A percentile compares a stretch with the other conserved stretches of the same genome.
Conservation (phyloP, 1,140 invertebrate species). For the Physella acuta region DNA sequence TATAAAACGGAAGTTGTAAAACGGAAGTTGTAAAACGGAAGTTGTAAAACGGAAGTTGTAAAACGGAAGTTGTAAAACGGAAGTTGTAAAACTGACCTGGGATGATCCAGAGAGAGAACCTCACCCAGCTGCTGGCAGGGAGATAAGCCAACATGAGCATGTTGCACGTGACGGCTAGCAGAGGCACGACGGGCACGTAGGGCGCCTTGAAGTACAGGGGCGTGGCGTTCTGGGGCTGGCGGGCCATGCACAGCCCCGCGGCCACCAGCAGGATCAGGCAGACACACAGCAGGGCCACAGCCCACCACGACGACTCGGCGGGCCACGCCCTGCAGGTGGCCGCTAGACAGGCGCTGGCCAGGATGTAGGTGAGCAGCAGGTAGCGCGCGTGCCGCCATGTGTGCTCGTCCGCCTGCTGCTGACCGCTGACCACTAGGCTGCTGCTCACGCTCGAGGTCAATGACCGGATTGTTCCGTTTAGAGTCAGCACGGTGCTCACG, state of each 20-base stretch:
- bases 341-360: constrained; percentile 31
- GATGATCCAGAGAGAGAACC: constrained; percentile 53
- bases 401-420: constrained; percentile 33
- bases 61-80: no score
- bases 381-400: constrained; percentile 39
- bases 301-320: constrained; percentile 53
- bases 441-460: constrained; percentile 29
- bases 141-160: constrained; percentile 51
- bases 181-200: constrained; percentile 53
- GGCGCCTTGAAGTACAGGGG: constrained; percentile 51
- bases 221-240: constrained; percentile 51
- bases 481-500: neutral
- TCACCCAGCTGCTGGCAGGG: constrained; percentile 50
- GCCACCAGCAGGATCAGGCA: constrained; percentile 39
- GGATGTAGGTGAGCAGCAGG: constrained; percentile 42
- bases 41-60: no score
- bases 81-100: constrained; percentile 52
- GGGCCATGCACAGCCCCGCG: constrained; percentile 39
- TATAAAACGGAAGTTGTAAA: no score
- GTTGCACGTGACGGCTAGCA: constrained; percentile 48
- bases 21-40: no score
- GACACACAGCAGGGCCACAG: constrained; percentile 38
- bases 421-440: constrained; percentile 37
- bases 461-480: constrained; percentile 22
- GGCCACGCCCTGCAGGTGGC: constrained; percentile 23